Conservation (phyloP, 2,113 vertebrate genomes). For the Chloebia gouldiae region DNA sequence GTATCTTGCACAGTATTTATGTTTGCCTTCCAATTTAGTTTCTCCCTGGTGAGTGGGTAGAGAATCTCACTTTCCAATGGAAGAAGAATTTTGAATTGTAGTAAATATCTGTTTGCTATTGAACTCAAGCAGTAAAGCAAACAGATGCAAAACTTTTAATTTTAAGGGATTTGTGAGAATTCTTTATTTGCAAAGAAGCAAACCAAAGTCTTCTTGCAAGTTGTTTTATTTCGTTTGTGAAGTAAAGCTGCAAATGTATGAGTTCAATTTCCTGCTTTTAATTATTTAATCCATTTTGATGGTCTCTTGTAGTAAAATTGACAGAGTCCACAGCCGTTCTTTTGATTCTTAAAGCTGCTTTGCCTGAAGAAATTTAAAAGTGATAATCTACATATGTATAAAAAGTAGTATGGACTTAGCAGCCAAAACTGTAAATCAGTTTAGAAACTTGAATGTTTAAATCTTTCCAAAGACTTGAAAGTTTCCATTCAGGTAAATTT, state of each 20-base stretch:
- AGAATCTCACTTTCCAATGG: background rate
- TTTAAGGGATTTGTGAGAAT: background rate
- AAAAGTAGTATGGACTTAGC: background rate
- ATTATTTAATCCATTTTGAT: background rate
- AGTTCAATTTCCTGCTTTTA: background rate
- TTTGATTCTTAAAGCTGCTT: background rate
- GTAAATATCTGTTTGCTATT: background rate
- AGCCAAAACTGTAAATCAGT: background rate
- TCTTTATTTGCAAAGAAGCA: background rate
- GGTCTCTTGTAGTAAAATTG: background rate
- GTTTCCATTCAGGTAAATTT: conserved; percentile 71
- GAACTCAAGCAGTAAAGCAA: background rate
- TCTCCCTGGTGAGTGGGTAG: background rate
- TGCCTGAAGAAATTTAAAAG: conserved; percentile 21
- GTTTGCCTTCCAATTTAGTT: background rate
- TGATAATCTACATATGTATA: background rate
- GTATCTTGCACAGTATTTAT: background rate
- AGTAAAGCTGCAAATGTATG: background rate
- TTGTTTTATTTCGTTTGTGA: background rate
- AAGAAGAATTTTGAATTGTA: background rate
- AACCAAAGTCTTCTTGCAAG: background rate
- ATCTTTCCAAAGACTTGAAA: conserved; percentile 53
- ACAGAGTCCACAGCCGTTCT: background rate
- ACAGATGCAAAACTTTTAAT: background rate
- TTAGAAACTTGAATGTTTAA: background rate